Evolutionary conservation across 2,888 invertebrate species (phyloP), one percentile per base, ranked within the genome.

Genomic region (Ptycholaimellus sp.): DNA sequence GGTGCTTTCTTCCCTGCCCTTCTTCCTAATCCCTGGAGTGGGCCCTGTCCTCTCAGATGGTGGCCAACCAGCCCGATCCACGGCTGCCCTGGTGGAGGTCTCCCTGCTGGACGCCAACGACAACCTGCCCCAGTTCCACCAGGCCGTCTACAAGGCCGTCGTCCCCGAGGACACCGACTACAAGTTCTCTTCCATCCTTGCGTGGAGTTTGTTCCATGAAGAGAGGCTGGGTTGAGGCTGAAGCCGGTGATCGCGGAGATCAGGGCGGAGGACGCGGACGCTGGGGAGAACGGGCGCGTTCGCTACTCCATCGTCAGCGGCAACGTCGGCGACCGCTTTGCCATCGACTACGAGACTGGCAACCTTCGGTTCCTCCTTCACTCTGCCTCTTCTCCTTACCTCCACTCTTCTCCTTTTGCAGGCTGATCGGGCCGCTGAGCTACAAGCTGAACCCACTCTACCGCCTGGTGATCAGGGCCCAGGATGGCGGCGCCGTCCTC

Each of bases 301-400:
- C 70, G 85, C 33, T 90, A 82, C 63, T 80, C 80, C 13, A 81
- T 93, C 47, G 85, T 87, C 46, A 82, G 87, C 7, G 85, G 90
- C 19, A 87, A 90, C 2, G 40, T 45, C 7, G 41, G 38, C 56
- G 76, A 79, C 47, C 80, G 81, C 52, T 90, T 96, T 59, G 74
- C 79, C 2, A 85, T 96, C 27, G 87, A 93, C 62, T 77, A 80
- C 38, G 70, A 80, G 49, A 79, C 76, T 40, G 93, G 93, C 0
- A 79, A 85, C 55, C 75, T 83, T 2, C 14, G 7, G 19, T 44
- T 62, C 2, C 75, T 81, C 0, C 79, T 81, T 52, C 72, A n/a
- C n/a, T n/a, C n/a, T n/a, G n/a, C n/a, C n/a, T n/a, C n/a, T n/a
- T n/a, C n/a, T n/a, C n/a, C n/a, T n/a, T n/a, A n/a, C n/a, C n/a